Base-by-base conservation (phyloP, 2,797 vertebrate species). In the Smutsia gigantea region DNA sequence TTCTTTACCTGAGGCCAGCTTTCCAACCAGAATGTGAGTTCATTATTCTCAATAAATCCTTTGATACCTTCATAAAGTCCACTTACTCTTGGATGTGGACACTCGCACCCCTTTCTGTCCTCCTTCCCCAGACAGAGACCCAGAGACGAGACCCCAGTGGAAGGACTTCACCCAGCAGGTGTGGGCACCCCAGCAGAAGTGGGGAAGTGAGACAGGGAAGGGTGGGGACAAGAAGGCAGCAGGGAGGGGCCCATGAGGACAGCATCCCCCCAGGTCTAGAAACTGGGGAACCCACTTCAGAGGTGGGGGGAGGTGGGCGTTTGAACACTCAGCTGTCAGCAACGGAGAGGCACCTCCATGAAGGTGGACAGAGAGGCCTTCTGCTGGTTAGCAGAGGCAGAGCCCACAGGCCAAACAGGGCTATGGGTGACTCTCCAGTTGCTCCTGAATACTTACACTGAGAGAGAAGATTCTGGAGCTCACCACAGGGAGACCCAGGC, bases 311-410 rank as follows among this genome's bases (percentile, higher is more conserved):
- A 39, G 31, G 3, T 31, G 71, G 23, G 29, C 59, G 8, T 39
- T 39, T 2, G 27, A 1, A 13, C 1, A 18, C 34, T 14, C 3
- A 14, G 8, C 4, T 0, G 1, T 15, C 37, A 17, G 7, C 17
- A 31, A 4, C 2, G 4, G 0, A 3, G 14, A 63, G 11, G 29
- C 75, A 27, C 29, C 12, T 11, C 31, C 34, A 2, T 5, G 1
- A 34, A 63, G 0, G 0, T 7, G 39, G 19, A 25, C 79, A 55
- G 31, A 27, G 64, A 64, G 25, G 17, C 25, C 25, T 27, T 25
- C 23, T 7, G 39, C 49, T 14, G n/a, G 18, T 57, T 23, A 21
- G 37, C 31, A 82, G 31, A 23, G 12, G 31, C 91, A n/a, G 46
- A n/a, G 39, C 27, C 46, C 83, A 8, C 23, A 27, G 49, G 10